These are phyloP conservation scores for Folsomia manolachei DNA, from an alignment of 2,888 invertebrate species.

Conservation along the genomic window DNA sequence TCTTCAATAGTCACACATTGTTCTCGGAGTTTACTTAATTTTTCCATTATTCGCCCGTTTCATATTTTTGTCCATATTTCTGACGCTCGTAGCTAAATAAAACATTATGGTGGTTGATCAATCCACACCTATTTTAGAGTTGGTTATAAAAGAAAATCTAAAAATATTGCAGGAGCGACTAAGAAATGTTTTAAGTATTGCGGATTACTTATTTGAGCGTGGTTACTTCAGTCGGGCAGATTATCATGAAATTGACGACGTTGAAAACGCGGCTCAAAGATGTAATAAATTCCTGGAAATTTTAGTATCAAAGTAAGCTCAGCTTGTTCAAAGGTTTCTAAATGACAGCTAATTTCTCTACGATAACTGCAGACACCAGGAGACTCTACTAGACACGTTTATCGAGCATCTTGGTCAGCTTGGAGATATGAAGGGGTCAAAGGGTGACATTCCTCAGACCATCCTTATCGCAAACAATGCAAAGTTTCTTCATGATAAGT, in stretches of 20 bases:
- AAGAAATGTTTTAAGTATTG: conserved; percentile 10
- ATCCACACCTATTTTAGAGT: background rate
- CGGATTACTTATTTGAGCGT: conserved; percentile 41
- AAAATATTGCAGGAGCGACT: conserved; percentile 12
- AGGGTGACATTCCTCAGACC: background rate
- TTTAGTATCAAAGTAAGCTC: conserved; percentile 39
- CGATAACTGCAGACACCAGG: background rate
- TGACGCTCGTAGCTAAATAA: no score
- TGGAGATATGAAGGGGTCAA: background rate
- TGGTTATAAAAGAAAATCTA: conserved; percentile 17
- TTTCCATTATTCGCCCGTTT: no score
- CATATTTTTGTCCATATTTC: no score
- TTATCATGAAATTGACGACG: conserved; percentile 33
- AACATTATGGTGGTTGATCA: background rate
- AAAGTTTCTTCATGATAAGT: conserved; percentile 9
- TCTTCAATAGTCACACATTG: no score
- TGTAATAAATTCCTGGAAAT: conserved; percentile 28
- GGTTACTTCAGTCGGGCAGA: conserved; percentile 38
- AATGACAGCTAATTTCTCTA: background rate
- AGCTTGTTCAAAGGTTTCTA: no score
- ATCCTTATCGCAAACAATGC: background rate
- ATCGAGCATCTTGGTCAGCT: conserved; percentile 21
- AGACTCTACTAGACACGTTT: conserved; percentile 29
- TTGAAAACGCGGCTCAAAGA: conserved; percentile 9
- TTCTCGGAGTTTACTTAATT: no score